A percentile compares a stretch with the other conserved stretches of the same genome.
These are phyloP conservation scores for Gobiocypris rarus DNA, from an alignment of 2,113 vertebrate species.

Conservation along the genomic window DNA sequence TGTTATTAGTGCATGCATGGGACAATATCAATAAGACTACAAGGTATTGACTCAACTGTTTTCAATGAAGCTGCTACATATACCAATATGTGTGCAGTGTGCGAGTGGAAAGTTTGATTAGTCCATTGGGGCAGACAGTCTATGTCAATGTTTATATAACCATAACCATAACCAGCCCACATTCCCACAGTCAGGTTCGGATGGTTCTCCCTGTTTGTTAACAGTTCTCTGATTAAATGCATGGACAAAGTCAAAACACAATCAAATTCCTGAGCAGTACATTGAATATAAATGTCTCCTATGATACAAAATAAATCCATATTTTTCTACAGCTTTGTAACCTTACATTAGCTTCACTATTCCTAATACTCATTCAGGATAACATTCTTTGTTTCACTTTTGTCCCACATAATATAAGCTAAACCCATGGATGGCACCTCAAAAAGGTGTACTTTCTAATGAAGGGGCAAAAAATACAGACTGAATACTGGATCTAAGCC, in stretches of 20 bases:
- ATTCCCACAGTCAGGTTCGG: conserved; percentile 5
- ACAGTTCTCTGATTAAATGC: background rate
- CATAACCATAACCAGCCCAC: conserved; percentile 33
- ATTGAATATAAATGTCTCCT: background rate
- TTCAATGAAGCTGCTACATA: conserved; percentile 14
- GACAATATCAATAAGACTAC: background rate
- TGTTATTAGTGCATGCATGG: conserved; percentile 18
- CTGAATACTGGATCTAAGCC: too few species aligned
- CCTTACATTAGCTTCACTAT: background rate
- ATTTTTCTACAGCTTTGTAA: background rate
- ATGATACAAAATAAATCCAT: background rate
- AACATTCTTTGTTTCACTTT: too few species aligned
- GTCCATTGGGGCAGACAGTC: conserved; percentile 23
- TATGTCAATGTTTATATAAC: conserved; percentile 45
- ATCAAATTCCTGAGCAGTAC: background rate
- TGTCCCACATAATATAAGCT: too few species aligned
- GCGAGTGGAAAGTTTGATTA: conserved; percentile 49
- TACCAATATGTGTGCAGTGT: conserved; percentile 1
- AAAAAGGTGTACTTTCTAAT: background rate
- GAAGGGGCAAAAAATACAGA: too few species aligned
- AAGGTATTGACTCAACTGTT: conserved; percentile 13
- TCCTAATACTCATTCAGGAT: too few species aligned
- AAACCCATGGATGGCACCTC: background rate
- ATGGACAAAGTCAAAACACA: background rate
- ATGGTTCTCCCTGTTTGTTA: background rate